A percentile compares a stretch with the other conserved stretches of the same genome.
Evolutionary conservation across 2,797 vertebrate genomes (phyloP).

Genomic region (Artibeus lituratus): DNA sequence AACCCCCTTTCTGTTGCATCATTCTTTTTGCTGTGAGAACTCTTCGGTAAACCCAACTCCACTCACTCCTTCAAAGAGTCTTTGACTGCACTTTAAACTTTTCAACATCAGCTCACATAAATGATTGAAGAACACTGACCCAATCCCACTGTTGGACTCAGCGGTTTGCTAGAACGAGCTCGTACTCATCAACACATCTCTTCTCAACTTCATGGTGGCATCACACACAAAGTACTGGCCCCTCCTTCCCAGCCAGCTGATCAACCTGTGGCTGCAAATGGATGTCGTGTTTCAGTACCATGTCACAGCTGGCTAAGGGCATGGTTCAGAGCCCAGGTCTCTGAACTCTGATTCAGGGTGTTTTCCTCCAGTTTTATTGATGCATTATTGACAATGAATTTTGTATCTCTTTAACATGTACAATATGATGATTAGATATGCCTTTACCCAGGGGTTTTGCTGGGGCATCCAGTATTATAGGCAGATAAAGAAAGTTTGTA

Average conservation of each 20-base stretch:
- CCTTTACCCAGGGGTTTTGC: not conserved
- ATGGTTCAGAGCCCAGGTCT: not conserved
- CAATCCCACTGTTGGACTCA: not conserved
- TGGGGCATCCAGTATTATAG: not conserved
- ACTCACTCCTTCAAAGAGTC: not conserved
- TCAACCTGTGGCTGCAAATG: not conserved
- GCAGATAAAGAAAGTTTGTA: not conserved
- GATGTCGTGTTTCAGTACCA: not conserved
- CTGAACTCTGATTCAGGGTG: not conserved
- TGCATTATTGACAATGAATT: not conserved
- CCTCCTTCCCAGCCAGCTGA: too few species aligned
- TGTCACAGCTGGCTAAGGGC: not conserved
- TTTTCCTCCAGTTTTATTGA: not conserved
- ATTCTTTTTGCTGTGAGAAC: not conserved
- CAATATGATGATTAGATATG: not conserved
- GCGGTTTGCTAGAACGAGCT: accelerated
- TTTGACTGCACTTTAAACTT: not conserved
- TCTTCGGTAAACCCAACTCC: not conserved
- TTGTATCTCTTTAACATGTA: not conserved
- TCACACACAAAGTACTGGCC: accelerated
- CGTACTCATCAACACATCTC: not conserved
- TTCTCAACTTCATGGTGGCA: not conserved
- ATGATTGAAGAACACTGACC: not conserved
- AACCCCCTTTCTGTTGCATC: not conserved
- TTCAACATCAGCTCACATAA: not conserved